Conservation (phyloP, 2,888 invertebrate genomes). For the Meandrusa payeni region DNA sequence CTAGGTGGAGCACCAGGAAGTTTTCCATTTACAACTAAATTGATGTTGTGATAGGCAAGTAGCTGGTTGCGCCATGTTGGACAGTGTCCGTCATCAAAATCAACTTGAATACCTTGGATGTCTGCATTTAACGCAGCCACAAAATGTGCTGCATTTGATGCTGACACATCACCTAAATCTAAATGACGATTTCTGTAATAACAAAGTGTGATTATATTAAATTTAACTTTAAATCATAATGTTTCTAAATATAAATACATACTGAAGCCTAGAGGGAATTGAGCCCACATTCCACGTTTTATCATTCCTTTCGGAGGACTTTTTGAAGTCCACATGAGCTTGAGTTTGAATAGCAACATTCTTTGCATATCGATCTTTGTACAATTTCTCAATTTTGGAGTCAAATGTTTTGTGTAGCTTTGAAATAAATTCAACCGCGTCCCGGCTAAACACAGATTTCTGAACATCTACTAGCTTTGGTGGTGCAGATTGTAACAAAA, state of each 20-base stretch:
- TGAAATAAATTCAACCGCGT: conserved; percentile 78
- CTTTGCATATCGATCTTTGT: conserved; percentile 56
- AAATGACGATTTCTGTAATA: conserved; percentile 77
- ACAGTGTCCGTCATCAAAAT: conserved; percentile 87
- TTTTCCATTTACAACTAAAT: conserved; percentile 74
- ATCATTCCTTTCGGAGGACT: conserved; percentile 60
- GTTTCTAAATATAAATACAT: conserved; percentile 35
- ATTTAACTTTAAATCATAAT: neutral
- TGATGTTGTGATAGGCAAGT: conserved; percentile 82
- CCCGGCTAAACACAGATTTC: conserved; percentile 75
- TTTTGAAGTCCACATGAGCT: conserved; percentile 57
- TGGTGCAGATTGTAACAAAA: conserved; percentile 73
- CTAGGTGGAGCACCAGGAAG: conserved; percentile 71
- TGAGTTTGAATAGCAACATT: conserved; percentile 47
- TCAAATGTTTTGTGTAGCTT: conserved; percentile 76
- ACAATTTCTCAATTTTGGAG: conserved; percentile 66
- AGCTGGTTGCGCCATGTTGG: conserved; percentile 87
- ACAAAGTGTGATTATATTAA: neutral
- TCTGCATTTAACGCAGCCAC: conserved; percentile 74
- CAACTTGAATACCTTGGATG: conserved; percentile 83
- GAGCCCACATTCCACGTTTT: conserved; percentile 81
- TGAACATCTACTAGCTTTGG: conserved; percentile 77
- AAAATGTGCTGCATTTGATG: conserved; percentile 81
- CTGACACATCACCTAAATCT: conserved; percentile 84
- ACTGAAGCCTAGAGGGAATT: conserved; percentile 76